Base-by-base conservation (phyloP, 2,113 vertebrate species). In the Uropsilus gracilis region DNA sequence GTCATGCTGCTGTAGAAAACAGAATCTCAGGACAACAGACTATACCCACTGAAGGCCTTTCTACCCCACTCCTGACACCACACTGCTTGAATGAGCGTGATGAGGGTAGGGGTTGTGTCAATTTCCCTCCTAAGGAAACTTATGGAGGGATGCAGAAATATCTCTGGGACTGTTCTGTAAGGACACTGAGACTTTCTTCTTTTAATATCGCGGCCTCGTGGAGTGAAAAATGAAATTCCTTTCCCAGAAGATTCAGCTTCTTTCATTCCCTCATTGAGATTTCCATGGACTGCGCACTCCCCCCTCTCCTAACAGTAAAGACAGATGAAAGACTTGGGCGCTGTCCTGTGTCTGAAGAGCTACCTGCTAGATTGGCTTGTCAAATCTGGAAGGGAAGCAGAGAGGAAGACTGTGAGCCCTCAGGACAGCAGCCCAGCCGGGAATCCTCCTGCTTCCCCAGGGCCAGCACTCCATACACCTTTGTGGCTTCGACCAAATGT, bases 391-490 rank as follows among this genome's bases (percentile, higher is more conserved):
- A n/a, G n/a, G n/a, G n/a, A n/a, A n/a, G n/a, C n/a, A n/a, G n/a
- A n/a, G n/a, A n/a, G n/a, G n/a, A n/a, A n/a, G n/a, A 24, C 22
- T 20, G 6, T 11, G n/a, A 10, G 1, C 24, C 9, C 76, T 42
- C 2, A 5, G 6, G 16, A 11, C 28, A 48, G 22, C 39, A 86
- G 42, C 5, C 8, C n/a, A 9, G 30, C 55, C 37, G 16, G 39
- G 48, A 1, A 1, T 9, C 37, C 76, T 34, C 32, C 32, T 28
- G 26, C 44, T 30, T 59, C 50, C 16, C 55, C 10, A 6, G 5
- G 1, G 72, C 32, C 4, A 8, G 53, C 14, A 4, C 16, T 5
- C 71, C 63, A 24, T 2, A 24, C 0, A 8, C 0, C 1, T 32
- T 5, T 46, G 18, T 69, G 24, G 22, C 63, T 61, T 44, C 44